These are phyloP conservation scores for Genyomyrus donnyi DNA, from an alignment of 2,113 vertebrate species.

Conservation along the genomic window DNA sequence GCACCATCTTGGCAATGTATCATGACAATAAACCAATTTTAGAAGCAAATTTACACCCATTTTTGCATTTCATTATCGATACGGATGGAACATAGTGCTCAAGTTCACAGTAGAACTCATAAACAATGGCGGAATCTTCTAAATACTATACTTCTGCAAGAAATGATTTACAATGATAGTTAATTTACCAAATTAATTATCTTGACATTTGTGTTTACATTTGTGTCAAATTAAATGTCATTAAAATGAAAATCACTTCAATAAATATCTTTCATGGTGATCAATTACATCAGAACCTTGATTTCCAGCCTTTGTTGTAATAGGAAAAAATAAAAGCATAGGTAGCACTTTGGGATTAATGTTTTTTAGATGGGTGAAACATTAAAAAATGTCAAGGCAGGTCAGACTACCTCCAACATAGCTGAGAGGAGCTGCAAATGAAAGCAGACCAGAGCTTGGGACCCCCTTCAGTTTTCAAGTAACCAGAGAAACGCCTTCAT, in stretches of 20 bases:
- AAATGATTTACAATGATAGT: neutral
- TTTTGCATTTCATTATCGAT: neutral
- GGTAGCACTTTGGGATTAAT: too few species aligned
- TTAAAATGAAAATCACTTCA: neutral
- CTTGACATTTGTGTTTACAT: neutral
- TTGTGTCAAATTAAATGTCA: neutral
- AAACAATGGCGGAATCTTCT: neutral
- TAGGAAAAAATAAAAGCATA: neutral
- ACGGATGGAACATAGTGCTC: neutral
- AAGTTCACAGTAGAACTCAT: neutral
- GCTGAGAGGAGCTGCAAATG: neutral
- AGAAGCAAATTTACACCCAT: neutral
- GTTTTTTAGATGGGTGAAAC: too few species aligned
- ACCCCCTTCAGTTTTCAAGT: neutral
- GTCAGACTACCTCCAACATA: too few species aligned
- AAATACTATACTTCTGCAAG: neutral
- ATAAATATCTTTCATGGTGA: neutral
- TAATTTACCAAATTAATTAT: neutral
- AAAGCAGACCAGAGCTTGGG: neutral
- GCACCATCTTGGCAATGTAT: neutral
- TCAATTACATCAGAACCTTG: neutral
- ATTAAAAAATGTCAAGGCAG: too few species aligned
- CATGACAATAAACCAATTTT: neutral
- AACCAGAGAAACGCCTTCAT: neutral
- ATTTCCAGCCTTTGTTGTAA: neutral